Base-by-base conservation (phyloP, 2,888 invertebrate species). In the Eutolmus rufibarbis region DNA sequence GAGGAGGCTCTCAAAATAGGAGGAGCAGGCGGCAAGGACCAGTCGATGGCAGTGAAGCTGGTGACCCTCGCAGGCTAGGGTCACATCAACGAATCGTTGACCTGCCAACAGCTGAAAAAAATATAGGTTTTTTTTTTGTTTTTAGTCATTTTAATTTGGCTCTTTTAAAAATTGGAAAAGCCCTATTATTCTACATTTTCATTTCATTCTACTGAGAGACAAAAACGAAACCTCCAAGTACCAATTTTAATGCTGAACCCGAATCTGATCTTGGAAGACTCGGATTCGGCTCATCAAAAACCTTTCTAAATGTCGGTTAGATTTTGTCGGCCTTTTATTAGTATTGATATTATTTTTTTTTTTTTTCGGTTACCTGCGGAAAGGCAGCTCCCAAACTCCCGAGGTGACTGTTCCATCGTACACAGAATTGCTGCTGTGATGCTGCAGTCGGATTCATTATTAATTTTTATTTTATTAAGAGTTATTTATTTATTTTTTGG, bases 41-140 rank as follows among this genome's bases (percentile, higher is more conserved):
- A 97, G 94, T 90, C 97, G 97, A 94, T 97, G 97, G 91, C 97
- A 97, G 89, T 97, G 96, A 85, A 93, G 90, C 89, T 97, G 96
- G 56, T 96, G 95, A 0, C 97, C 97, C 92, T 97, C 97, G 91
- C 97, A 97, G 3, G 97, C 97, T 85, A 97, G 92, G 0, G 97
- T 97, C 81, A 97, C 97, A 92, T 97, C 97, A 0, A 97, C 97
- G 91, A 97, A 97, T 40, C 92, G 90, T 87, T 93, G 92, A 0
- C 92, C 92, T 8, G 92, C 92, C 86, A 93, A 89, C 3, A 93
- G 89, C 89, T 93, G 78, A n/a, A 86, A 7, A 57, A 81, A 40
- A 28, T 31, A 86, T 19, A 66, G 34, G n/a, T n/a, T n/a, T 34
- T 34, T 34, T 34, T 34, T 5, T 4, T 34, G 5, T 2, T 4